Percentiles rank a stretch among this genome's conserved stretches.
phyloP scores from a whole-genome alignment of 1,140 invertebrate species.

The Magallana angulata region DNA sequence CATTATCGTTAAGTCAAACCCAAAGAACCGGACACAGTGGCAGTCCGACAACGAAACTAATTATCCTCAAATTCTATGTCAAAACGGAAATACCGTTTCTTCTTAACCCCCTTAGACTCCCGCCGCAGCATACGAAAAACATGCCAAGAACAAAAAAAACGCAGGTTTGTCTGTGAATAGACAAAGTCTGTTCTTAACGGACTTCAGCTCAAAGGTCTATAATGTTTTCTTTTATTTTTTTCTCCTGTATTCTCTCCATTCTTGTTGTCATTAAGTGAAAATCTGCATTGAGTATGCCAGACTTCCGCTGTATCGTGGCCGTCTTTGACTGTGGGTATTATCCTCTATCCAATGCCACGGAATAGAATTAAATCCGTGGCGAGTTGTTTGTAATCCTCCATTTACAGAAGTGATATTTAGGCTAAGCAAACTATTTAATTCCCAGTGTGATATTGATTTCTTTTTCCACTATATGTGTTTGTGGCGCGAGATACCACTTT shows the following conservation, averaged over 20 bases:
- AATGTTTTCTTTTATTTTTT: no score
- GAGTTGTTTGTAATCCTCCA: neutral
- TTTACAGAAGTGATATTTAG: neutral
- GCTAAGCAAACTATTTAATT: neutral
- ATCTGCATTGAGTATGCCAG: neutral
- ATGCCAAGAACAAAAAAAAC: neutral
- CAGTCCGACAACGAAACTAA: slow-evolving; percentile 18
- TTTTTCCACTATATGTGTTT: no score
- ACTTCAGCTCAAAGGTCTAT: no score
- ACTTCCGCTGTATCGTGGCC: neutral
- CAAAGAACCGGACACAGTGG: slow-evolving; percentile 8
- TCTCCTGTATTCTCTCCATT: neutral
- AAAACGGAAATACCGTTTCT: neutral
- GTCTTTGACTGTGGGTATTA: neutral
- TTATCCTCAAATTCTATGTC: neutral
- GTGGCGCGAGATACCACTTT: no score
- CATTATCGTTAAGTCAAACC: slow-evolving; percentile 31
- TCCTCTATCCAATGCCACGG: neutral
- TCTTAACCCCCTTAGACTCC: neutral
- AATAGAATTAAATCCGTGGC: neutral
- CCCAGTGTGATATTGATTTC: no score
- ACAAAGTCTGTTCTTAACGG: neutral
- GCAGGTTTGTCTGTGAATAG: neutral
- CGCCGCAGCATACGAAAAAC: neutral
- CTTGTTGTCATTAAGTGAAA: neutral